These are phyloP conservation scores for Apeira syringaria DNA, from an alignment of 2,888 invertebrate species.

Conservation along the genomic window DNA sequence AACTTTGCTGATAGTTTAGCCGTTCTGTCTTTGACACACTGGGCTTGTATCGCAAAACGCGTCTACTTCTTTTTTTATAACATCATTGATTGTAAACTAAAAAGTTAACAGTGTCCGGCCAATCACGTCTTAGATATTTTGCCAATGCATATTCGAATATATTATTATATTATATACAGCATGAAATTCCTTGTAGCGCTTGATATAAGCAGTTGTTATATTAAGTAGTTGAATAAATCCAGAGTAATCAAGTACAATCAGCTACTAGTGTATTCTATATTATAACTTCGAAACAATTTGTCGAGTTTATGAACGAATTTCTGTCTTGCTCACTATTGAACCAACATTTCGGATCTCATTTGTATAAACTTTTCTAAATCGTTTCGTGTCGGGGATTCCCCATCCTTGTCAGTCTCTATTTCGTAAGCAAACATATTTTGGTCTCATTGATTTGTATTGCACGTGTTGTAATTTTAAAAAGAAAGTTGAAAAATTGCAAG, in stretches of 20 bases:
- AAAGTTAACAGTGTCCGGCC: slow-evolving; percentile 77
- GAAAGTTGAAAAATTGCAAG: too few species aligned
- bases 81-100: too few species aligned
- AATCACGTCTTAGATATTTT: slow-evolving; percentile 68
- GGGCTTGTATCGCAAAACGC: too few species aligned
- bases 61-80: too few species aligned
- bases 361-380: slow-evolving; percentile 42
- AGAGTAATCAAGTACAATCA: slow-evolving; percentile 72
- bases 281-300: slow-evolving; percentile 54
- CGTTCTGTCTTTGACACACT: too few species aligned
- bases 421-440: too few species aligned
- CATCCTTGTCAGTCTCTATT: slow-evolving; percentile 12
- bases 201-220: slow-evolving; percentile 50
- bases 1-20: too few species aligned
- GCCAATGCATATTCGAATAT: slow-evolving; percentile 62
- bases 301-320: slow-evolving; percentile 70
- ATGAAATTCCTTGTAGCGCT: slow-evolving; percentile 60
- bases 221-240: slow-evolving; percentile 49
- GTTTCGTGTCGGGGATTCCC: slow-evolving; percentile 30
- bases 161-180: slow-evolving; percentile 51
- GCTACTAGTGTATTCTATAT: slow-evolving; percentile 49
- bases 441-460: too few species aligned
- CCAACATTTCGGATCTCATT: slow-evolving; percentile 80
- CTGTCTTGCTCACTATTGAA: slow-evolving; percentile 74
- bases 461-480: too few species aligned